These are phyloP conservation scores for Mythimna vitellina DNA, from an alignment of 2,888 invertebrate species.

Conservation along the genomic window DNA sequence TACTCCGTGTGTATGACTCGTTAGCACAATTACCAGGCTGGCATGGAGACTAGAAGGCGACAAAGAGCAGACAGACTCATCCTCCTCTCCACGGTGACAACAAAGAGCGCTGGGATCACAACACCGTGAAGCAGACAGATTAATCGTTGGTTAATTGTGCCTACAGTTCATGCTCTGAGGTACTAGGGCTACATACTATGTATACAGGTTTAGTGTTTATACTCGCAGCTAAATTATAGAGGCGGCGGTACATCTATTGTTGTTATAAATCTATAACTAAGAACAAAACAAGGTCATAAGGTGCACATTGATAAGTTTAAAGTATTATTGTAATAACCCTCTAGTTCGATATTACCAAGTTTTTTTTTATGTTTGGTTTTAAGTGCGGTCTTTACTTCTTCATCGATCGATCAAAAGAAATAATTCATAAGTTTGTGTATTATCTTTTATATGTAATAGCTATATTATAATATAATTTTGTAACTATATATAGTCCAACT, in stretches of 20 bases:
- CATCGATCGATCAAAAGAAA: neutral
- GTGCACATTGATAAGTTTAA: neutral
- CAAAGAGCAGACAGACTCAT: slow-evolving; percentile 32
- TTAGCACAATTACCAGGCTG: slow-evolving; percentile 33
- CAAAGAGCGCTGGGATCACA: slow-evolving; percentile 41
- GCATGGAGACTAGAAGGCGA: slow-evolving; percentile 23
- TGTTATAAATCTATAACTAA: slow-evolving; percentile 11
- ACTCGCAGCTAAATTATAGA: slow-evolving; percentile 9
- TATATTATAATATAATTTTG: too few relatives aligned
- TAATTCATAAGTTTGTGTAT: neutral
- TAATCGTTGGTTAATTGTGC: slow-evolving; percentile 60
- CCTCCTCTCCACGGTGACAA: slow-evolving; percentile 15
- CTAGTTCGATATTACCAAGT: neutral
- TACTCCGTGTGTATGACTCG: slow-evolving; percentile 1
- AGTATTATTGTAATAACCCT: neutral
- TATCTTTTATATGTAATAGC: too few relatives aligned
- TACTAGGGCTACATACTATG: slow-evolving; percentile 12
- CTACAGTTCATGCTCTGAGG: slow-evolving; percentile 35
- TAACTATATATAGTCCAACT: too few relatives aligned
- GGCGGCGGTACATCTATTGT: slow-evolving; percentile 2
- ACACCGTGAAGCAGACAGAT: slow-evolving; percentile 69
- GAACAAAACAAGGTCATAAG: slow-evolving; percentile 17
- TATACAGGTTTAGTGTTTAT: slow-evolving; percentile 10
- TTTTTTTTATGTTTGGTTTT: too few relatives aligned
- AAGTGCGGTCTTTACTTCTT: too few relatives aligned